Percentiles rank a stretch among this genome's conserved stretches.
Conservation (phyloP, 2,888 invertebrate genomes). For the Subacronicta megacephala region DNA sequence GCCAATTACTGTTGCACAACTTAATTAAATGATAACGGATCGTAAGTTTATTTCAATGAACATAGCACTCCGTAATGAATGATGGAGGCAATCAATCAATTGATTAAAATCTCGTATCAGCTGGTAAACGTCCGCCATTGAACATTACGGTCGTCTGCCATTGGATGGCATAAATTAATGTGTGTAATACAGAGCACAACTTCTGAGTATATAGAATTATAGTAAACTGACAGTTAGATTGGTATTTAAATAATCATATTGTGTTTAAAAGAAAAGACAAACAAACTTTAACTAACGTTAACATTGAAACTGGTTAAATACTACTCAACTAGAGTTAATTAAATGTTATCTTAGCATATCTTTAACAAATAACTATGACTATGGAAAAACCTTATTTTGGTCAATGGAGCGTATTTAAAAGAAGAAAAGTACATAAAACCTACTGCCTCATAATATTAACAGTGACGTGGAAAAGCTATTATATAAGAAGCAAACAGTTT, state of each 20-base stretch:
- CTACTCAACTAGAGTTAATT: too few species aligned
- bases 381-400: too few species aligned
- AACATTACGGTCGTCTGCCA: conserved; percentile 18
- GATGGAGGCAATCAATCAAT: conserved; percentile 44
- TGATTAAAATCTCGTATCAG: conserved; percentile 45
- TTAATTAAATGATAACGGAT: conserved; percentile 11
- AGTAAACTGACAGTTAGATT: too few species aligned
- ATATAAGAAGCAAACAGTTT: conserved; percentile 51
- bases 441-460: neutral
- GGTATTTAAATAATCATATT: too few species aligned
- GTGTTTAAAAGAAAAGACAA: too few species aligned
- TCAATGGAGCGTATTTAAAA: too few species aligned
- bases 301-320: too few species aligned
- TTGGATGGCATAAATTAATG: conserved; percentile 12
- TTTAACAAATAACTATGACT: too few species aligned
- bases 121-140: conserved; percentile 30
- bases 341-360: too few species aligned
- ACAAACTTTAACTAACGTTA: too few species aligned
- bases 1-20: neutral
- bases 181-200: neutral
- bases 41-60: conserved; percentile 29
- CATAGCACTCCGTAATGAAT: conserved; percentile 29
- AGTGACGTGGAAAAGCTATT: conserved; percentile 38
- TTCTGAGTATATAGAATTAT: neutral
- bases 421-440: neutral